These are phyloP conservation scores for Troides aeacus DNA, from an alignment of 2,888 invertebrate species.

Conservation along the genomic window DNA sequence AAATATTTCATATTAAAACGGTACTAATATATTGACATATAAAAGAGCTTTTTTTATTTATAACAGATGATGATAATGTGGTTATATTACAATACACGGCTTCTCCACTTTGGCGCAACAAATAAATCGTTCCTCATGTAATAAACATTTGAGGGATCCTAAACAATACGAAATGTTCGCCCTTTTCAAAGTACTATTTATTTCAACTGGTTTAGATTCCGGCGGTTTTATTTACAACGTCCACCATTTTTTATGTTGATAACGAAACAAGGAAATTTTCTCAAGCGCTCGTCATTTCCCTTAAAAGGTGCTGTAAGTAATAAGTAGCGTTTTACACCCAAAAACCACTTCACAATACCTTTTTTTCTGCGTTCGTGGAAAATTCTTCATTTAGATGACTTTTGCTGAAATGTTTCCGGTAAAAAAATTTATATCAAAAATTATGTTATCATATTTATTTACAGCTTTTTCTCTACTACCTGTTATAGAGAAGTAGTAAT, in stretches of 20 bases:
- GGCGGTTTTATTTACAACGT: constrained; percentile 67
- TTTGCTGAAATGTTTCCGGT: no score
- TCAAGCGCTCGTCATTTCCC: constrained; percentile 68
- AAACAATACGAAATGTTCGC: constrained; percentile 74
- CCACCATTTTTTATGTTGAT: constrained; percentile 60
- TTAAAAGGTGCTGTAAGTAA: constrained; percentile 65
- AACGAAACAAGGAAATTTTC: constrained; percentile 67
- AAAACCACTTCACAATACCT: constrained; percentile 53
- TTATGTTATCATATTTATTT: no score
- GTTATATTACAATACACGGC: constrained; percentile 32
- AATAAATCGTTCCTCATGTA: constrained; percentile 71
- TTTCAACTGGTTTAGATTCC: constrained; percentile 73
- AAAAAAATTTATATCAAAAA: no score
- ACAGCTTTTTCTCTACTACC: no score
- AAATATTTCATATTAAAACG: no score
- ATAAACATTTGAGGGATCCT: constrained; percentile 71
- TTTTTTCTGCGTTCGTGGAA: constrained; percentile 1
- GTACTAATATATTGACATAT: no score
- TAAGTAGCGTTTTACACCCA: constrained; percentile 58
- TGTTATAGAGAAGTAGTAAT: no score
- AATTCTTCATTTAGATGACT: constrained; percentile 4
- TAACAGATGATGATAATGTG: no score
- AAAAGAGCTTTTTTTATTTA: no score
- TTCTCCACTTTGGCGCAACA: constrained; percentile 53
- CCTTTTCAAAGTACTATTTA: constrained; percentile 61